Evolutionary conservation across 2,113 vertebrate genomes (phyloP), one percentile per base, ranked within the genome.

Genomic region (Oryzias curvinotus): DNA sequence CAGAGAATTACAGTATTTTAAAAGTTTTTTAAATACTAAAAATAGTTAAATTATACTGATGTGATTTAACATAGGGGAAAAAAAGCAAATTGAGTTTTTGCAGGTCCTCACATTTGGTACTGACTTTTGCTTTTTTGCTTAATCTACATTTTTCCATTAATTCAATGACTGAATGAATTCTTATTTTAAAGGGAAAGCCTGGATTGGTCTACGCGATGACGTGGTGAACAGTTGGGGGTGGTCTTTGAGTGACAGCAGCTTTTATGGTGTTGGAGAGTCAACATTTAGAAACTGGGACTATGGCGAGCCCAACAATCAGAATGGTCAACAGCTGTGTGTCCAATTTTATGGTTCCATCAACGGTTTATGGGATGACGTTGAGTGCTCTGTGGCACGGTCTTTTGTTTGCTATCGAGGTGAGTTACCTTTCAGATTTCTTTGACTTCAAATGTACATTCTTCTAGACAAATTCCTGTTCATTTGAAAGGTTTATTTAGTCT

Each of bases 201-300:
- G 82, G 82, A 84, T 84, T 16, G 82, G 82, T 30, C 78, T 84
- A 5, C n/a, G 61, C 48, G 68, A 76, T 60, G 75, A 75, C 19
- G 42, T 75, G 16, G 1, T 36, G 13, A 69, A 69, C 26, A 54
- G 75, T 13, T 81, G 82, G 82, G 65, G 7, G 60, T 83, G 81
- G 81, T 83, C 81, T 13, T 47, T 83, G 42, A 65, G 6, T 57
- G 23, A 73, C 78, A 60, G 55, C 53, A 75, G 28, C 48, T 69
- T 73, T 52, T 76, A 81, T 3, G 0, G 23, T 10, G 41, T 21
- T 50, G 68, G 57, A 47, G 57, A 67, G 44, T 47, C 60, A 16
- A 42, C 41, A 1, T 84, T 57, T 51, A 69, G 71, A 58, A 84
- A 75, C 49, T 78, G 78, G 82, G 0, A n/a, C 0, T 0, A 1